Base-by-base conservation (phyloP, 2,888 invertebrate species). In the Drosophila demipolita region DNA sequence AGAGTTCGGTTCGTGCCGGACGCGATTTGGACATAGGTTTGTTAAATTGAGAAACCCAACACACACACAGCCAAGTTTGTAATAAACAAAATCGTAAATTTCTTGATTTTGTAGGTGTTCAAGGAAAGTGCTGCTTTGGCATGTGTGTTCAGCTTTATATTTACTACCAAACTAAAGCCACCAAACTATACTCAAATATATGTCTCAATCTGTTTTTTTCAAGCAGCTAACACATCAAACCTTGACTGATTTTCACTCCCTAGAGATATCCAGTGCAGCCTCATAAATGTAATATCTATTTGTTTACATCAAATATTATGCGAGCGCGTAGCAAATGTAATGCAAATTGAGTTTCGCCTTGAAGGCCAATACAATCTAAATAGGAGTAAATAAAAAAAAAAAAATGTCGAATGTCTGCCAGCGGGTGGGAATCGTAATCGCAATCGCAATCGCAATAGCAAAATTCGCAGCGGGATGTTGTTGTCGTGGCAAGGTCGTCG, bases 261-360 rank as follows among this genome's bases (percentile, higher is more conserved):
- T 66, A n/a, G 9, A 15, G 23, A 23, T 23, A n/a, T 5, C 45
- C 8, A 15, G 45, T 15, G 49, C 52, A 15, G 32, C 20, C 49
- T 42, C 62, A 73, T 73, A 73, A 70, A 70, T 62, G 70, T 70
- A 69, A 85, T 78, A 63, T 75, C 68, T 83, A 66, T 69, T 75
- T 69, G 71, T 67, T 64, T 73, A 66, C 78, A 73, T 73, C 68
- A 78, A 74, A 79, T 78, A 66, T 79, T 65, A 76, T 72, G 77
- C 45, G 49, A 70, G 45, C 54, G 66, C 68, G 63, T 60, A 69
- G 80, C 71, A 86, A 82, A 86, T 87, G 70, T 89, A 89, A 89
- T 85, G 87, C 89, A 85, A 85, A 85, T 85, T 85, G 89, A 61
- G 85, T 82, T 87, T 79, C 63, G 66, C 57, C 73, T 63, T 32